phyloP scores from a whole-genome alignment of 2,797 vertebrate genomes.

The Gymnothorax javanicus region DNA sequence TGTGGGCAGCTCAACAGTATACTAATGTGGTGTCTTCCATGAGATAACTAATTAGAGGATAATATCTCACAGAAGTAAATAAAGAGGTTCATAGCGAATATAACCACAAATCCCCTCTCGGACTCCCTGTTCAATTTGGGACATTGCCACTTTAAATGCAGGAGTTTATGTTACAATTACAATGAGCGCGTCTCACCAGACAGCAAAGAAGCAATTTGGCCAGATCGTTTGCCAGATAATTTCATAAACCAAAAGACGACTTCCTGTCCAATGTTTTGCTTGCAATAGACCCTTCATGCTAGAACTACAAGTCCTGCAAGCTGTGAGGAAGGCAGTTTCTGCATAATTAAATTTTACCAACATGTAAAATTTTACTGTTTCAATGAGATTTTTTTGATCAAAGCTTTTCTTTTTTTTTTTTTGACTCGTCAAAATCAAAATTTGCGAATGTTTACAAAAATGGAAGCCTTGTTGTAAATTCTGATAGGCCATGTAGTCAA shows the following conservation, averaged over 20 bases:
- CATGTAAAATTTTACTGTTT: too few species aligned
- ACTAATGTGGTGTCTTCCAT: not conserved
- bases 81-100: not conserved
- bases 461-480: too few species aligned
- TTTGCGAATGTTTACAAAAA: too few species aligned
- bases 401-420: too few species aligned
- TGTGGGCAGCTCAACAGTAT: not conserved
- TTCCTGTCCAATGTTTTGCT: not conserved
- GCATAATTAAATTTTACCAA: not conserved
- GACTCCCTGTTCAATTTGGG: not conserved
- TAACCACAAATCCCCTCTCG: not conserved
- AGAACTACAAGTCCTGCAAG: not conserved
- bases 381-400: too few species aligned
- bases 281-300: not conserved
- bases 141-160: not conserved
- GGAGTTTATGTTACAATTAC: not conserved
- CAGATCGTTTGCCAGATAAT: not conserved
- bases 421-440: too few species aligned
- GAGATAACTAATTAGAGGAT: constrained; percentile 20
- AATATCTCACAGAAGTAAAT: constrained; percentile 10
- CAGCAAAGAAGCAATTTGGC: not conserved
- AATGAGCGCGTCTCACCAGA: not conserved
- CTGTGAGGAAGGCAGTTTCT: not conserved
- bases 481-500: too few species aligned
- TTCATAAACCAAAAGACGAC: not conserved